Conservation (phyloP, 2,113 vertebrate species). For the Tetraodon nigroviridis region DNA sequence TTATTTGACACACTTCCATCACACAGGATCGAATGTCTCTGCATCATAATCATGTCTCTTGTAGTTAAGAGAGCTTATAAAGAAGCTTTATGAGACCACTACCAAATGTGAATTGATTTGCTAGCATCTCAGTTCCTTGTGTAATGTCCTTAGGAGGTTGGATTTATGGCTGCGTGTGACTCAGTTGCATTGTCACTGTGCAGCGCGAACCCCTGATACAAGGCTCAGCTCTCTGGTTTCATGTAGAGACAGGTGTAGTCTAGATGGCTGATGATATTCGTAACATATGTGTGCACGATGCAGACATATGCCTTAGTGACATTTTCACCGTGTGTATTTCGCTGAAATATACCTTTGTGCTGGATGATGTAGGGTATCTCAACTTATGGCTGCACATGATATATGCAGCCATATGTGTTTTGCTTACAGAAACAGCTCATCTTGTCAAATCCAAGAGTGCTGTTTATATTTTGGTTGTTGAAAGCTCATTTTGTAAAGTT, state of each 20-base stretch:
- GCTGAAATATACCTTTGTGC: slow-evolving; percentile 46
- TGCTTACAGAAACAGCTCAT: slow-evolving; percentile 27
- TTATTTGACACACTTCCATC: slow-evolving; percentile 44
- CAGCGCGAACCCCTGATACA: slow-evolving; percentile 38
- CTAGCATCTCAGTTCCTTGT: slow-evolving; percentile 68
- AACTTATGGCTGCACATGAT: slow-evolving; percentile 41
- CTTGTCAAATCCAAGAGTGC: slow-evolving; percentile 39
- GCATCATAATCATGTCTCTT: slow-evolving; percentile 61
- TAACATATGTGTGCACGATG: slow-evolving; percentile 59
- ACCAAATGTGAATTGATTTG: slow-evolving; percentile 73
- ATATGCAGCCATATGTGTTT: slow-evolving; percentile 48
- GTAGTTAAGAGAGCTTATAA: slow-evolving; percentile 62
- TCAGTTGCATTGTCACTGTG: slow-evolving; percentile 60
- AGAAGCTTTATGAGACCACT: slow-evolving; percentile 57
- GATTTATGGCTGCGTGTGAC: slow-evolving; percentile 70
- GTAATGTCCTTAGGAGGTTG: slow-evolving; percentile 70
- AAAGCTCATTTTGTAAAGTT: slow-evolving; percentile 4
- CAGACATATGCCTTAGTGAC: slow-evolving; percentile 60
- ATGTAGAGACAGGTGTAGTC: slow-evolving; percentile 72
- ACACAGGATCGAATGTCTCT: slow-evolving; percentile 52
- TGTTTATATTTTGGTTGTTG: slow-evolving; percentile 9
- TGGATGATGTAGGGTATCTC: slow-evolving; percentile 45
- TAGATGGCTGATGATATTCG: slow-evolving; percentile 59
- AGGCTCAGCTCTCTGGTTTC: slow-evolving; percentile 63
- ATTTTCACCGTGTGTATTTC: slow-evolving; percentile 55